Evolutionary conservation across 1,140 invertebrate genomes (phyloP), one percentile per base, ranked within the genome.

Genomic region (Papilio polyxenes): DNA sequence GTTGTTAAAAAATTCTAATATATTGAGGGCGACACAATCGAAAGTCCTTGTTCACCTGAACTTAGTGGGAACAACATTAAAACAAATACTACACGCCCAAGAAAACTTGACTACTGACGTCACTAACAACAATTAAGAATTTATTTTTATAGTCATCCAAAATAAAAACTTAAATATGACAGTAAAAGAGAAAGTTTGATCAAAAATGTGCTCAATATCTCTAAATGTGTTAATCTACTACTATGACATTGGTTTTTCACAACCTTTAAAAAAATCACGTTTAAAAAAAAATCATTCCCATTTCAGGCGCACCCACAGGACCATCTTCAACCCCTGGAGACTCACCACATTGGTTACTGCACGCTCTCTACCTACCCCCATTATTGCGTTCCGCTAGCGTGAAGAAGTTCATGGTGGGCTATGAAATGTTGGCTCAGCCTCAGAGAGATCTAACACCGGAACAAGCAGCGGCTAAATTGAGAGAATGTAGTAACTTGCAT

Each of bases 361-460:
- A 99, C 95, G 98, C 97, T 1, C 95, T 98, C 72, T 99, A 99
- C 94, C 97, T 97, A 85, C 99, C 99, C 9, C 99, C 99, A 2
- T 94, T 99, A 9, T 94, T 99, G 2, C 96, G 99, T 44, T 99
- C 98, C 5, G 98, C 99, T 4, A 98, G 97, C 2, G 96, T 99
- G 9, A 98, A 98, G 87, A 99, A 99, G 92, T 99, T 99, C 92
- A 99, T 99, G 97, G 99, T 99, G 15, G 99, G 99, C 0, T 99
- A 98, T 93, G 99, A 99, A 94, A 95, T 99, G 94, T 91, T 99
- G 75, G 98, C 98, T 3, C 98, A 99, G 91, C 93, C 96, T 0
- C 99, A 99, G 92, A 94, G 99, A 75, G 99, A 99, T 95, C 94
- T 99, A 81, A 99, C 98, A 13, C 95, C 98, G 0, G 99, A 99